Evolutionary conservation across 2,888 invertebrate genomes (phyloP).

Genomic region (Acholoe squamosa): DNA sequence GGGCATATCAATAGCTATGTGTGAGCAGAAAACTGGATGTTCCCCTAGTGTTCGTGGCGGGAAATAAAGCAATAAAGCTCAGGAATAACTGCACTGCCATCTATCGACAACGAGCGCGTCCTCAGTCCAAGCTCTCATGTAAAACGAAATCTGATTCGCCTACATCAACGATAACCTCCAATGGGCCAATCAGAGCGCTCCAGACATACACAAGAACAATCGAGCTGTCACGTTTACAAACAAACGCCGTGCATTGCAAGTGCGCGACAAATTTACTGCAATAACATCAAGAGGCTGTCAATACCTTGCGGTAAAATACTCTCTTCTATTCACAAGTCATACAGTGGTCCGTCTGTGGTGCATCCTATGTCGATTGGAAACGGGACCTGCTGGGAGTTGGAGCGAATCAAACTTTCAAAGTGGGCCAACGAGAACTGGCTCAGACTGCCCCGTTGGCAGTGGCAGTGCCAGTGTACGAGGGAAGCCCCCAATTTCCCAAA

Average conservation of each 20-base stretch:
- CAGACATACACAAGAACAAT: background rate
- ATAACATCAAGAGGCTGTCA: background rate
- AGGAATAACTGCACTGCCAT: too few species aligned
- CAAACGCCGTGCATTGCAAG: background rate
- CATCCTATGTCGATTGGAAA: background rate
- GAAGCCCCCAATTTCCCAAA: background rate
- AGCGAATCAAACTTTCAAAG: background rate
- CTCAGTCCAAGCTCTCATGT: too few species aligned
- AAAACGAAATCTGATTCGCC: too few species aligned
- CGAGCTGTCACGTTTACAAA: conserved; percentile 41
- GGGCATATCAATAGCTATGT: too few species aligned
- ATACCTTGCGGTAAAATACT: background rate
- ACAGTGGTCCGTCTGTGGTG: background rate
- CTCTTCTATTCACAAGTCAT: background rate
- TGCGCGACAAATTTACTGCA: background rate
- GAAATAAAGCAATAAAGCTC: too few species aligned
- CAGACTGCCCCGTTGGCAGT: conserved; percentile 48
- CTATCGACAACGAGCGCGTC: too few species aligned
- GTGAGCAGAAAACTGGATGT: too few species aligned
- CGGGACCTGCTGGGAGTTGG: background rate
- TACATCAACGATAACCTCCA: too few species aligned
- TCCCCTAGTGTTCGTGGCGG: too few species aligned
- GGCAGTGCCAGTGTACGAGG: background rate
- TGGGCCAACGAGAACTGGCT: background rate
- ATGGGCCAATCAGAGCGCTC: too few species aligned